These are phyloP conservation scores for Echinops telfairi DNA, from an alignment of 2,113 vertebrate genomes.

Conservation along the genomic window DNA sequence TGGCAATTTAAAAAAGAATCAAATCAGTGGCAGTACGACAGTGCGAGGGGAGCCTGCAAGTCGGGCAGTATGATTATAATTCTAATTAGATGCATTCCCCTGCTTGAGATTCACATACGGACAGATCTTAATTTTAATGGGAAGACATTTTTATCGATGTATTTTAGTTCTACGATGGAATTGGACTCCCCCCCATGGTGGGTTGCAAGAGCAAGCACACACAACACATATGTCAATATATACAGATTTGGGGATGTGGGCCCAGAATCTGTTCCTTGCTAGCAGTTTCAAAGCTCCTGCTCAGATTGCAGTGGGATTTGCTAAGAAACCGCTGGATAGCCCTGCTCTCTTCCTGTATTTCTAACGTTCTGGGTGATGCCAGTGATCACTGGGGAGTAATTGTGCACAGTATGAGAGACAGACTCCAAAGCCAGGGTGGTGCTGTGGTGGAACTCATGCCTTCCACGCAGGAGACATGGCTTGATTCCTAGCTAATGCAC, in stretches of 20 bases:
- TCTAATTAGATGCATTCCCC: conserved; percentile 54
- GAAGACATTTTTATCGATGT: conserved; percentile 5
- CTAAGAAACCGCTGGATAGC: neutral
- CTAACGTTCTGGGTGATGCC: neutral
- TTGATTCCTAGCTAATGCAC: neutral
- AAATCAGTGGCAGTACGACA: conserved; percentile 35
- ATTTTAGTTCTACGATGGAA: neutral
- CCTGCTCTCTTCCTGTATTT: neutral
- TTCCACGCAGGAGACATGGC: neutral
- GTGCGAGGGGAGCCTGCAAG: neutral
- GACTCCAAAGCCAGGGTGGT: neutral
- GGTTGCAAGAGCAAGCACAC: neutral
- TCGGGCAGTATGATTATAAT: neutral
- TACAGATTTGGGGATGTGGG: neutral
- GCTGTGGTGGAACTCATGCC: neutral
- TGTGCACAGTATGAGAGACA: neutral
- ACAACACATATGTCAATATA: neutral
- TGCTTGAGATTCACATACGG: conserved; percentile 56
- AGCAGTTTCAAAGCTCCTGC: neutral
- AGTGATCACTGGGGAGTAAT: neutral
- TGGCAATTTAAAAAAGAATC: conserved; percentile 60
- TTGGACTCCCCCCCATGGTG: neutral
- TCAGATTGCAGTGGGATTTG: neutral
- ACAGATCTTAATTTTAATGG: neutral
- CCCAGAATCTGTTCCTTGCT: neutral